phyloP scores from a whole-genome alignment of 2,797 vertebrate species.

The Premnoplex brunnescens region DNA sequence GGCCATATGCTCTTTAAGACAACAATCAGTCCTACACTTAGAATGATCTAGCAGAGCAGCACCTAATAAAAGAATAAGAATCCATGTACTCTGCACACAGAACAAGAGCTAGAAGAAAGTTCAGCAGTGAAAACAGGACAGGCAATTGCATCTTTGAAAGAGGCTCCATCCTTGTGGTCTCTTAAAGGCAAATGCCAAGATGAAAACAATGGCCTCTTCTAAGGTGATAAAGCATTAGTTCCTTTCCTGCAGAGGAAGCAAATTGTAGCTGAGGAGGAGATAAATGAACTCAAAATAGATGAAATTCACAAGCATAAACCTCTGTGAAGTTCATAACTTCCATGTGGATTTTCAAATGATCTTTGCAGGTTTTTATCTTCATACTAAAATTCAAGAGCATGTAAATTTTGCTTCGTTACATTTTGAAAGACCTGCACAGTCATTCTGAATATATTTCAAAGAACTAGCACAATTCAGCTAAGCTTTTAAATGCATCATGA shows the following conservation, averaged over 20 bases:
- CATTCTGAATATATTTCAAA: not conserved
- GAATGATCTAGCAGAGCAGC: not conserved
- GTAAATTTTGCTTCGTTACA: not conserved
- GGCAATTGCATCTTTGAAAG: not conserved
- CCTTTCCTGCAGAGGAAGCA: not conserved
- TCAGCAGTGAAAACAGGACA: not conserved
- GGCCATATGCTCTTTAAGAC: not conserved
- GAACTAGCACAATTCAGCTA: not conserved
- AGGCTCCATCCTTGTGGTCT: not conserved
- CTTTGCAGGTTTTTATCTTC: not conserved
- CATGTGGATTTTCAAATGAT: not conserved
- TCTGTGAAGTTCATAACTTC: not conserved
- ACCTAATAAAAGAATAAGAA: not conserved
- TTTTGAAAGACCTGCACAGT: not conserved
- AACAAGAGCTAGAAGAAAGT: not conserved
- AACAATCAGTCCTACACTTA: not conserved
- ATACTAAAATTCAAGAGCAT: not conserved
- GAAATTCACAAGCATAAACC: not conserved
- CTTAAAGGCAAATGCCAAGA: not conserved
- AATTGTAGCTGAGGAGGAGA: not conserved
- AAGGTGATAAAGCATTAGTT: not conserved
- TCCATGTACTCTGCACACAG: accelerated
- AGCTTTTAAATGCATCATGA: not conserved
- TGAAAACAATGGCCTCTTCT: not conserved
- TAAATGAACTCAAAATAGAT: not conserved